Conservation (phyloP, 2,113 vertebrate genomes). For the Sitta europaea region DNA sequence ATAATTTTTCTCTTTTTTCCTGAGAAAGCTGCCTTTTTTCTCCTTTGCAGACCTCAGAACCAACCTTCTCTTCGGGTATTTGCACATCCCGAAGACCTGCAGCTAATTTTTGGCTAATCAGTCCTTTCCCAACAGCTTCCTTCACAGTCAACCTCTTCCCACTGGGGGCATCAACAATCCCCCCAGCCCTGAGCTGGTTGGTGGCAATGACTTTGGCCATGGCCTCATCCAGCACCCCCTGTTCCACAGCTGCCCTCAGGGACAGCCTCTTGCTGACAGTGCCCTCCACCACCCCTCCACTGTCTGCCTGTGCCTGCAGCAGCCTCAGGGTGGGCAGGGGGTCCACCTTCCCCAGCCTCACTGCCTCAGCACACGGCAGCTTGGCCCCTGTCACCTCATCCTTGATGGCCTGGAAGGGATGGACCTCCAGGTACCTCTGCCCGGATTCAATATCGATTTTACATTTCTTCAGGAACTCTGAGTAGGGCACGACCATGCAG, state of each 20-base stretch:
- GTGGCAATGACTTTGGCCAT: slow-evolving; percentile 77
- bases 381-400: slow-evolving; percentile 50
- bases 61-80: fast-evolving
- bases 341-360: slow-evolving; percentile 75
- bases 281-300: slow-evolving; percentile 82
- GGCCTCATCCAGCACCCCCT: slow-evolving; percentile 74
- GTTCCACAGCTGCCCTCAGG: slow-evolving; percentile 74
- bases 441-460: slow-evolving; percentile 89
- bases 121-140: slow-evolving; percentile 72
- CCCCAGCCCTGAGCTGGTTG: slow-evolving; percentile 78
- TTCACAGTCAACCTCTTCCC: slow-evolving; percentile 69
- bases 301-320: slow-evolving; percentile 84
- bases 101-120: slow-evolving; percentile 74
- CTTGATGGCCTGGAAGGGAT: slow-evolving; percentile 78
- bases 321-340: slow-evolving; percentile 73
- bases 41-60: background rate
- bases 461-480: slow-evolving; percentile 84
- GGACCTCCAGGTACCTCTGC: slow-evolving; percentile 85
- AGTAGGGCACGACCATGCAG: slow-evolving; percentile 80
- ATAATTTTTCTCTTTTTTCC: background rate
- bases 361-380: slow-evolving; percentile 73
- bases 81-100: slow-evolving; percentile 46
- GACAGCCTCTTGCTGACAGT: slow-evolving; percentile 73
- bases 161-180: slow-evolving; percentile 72
- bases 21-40: background rate